Percentiles rank a stretch among this genome's conserved stretches.
These are phyloP conservation scores for Watsonalla binaria DNA, from an alignment of 2,888 invertebrate species.

Conservation along the genomic window DNA sequence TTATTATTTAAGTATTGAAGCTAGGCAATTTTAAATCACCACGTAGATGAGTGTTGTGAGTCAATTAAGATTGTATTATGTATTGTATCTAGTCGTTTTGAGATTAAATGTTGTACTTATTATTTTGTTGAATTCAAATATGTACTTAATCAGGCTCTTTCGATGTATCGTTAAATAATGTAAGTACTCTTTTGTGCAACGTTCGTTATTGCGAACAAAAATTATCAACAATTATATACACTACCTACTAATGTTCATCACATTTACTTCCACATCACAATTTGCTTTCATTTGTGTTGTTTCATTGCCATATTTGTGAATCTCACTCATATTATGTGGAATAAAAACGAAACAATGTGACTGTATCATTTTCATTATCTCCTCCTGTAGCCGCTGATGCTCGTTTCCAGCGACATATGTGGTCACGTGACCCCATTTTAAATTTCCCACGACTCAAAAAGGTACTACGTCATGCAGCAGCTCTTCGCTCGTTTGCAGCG, in stretches of 20 bases:
- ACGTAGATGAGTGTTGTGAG: slow-evolving; percentile 54
- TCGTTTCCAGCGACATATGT: too few species aligned
- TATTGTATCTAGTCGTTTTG: slow-evolving; percentile 68
- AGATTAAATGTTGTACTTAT: slow-evolving; percentile 51
- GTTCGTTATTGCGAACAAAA: slow-evolving; percentile 25
- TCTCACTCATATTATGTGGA: slow-evolving; percentile 38
- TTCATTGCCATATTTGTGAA: slow-evolving; percentile 31
- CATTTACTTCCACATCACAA: slow-evolving; percentile 11
- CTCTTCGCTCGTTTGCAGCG: too few species aligned
- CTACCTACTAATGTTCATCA: slow-evolving; percentile 5
- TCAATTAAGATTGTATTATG: slow-evolving; percentile 49
- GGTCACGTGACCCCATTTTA: too few species aligned
- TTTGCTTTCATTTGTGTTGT: slow-evolving; percentile 17
- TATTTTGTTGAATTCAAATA: slow-evolving; percentile 20
- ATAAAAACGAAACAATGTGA: slow-evolving; percentile 31
- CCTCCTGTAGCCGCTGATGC: too few species aligned
- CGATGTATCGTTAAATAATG: slow-evolving; percentile 7
- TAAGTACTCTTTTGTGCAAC: slow-evolving; percentile 9
- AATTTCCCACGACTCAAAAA: too few species aligned
- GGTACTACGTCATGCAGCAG: too few species aligned
- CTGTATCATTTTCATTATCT: slow-evolving; percentile 11
- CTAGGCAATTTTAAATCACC: slow-evolving; percentile 14
- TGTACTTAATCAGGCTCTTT: slow-evolving; percentile 8
- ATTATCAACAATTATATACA: slow-evolving; percentile 14
- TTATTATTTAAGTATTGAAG: slow-evolving; percentile 8